Evolutionary conservation across 2,113 vertebrate species (phyloP), one percentile per base, ranked within the genome.

Genomic region (Cyprinodon brontotheroides): DNA sequence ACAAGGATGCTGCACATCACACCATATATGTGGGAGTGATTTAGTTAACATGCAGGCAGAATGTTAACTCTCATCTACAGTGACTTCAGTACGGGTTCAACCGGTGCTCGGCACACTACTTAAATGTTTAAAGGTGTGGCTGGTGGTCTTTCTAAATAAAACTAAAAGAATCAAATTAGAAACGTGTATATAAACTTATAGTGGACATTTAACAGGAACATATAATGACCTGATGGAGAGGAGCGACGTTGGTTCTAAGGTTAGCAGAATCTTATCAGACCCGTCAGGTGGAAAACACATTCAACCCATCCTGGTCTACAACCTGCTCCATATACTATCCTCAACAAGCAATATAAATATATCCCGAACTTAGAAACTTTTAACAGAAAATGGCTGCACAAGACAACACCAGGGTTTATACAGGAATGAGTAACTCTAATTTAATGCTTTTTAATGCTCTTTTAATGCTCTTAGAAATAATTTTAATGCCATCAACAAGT

Each of bases 221-320:
- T 61, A 47, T 45, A 36, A 57, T 59, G 61, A 15, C 17, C 11
- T 70, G 73, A 41, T 39, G 29, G 47, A 59, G 64, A 65, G 62
- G 70, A 64, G 61, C 68, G 64, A 70, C 50, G 86, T 61, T 70
- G 71, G 61, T 60, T 78, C 70, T 73, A 64, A 72, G 60, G 78
- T 64, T 47, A 76, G 59, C 73, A 59, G 69, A 60, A 83, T 75
- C 77, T 65, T 93, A 93, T 94, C 91, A 91, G 84, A 74, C 72
- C 86, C 86, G 83, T 90, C 86, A 92, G 73, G 86, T 80, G 82
- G 85, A 86, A 57, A 20, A 93, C 94, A 92, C 77, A 81, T 89
- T 85, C 89, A 92, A 66, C 88, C 80, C 86, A 82, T 68, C 76
- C 78, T 89, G 84, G 72, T 61, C 78, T 77, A 61, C 69, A 67